Conservation (phyloP, 2,113 vertebrate genomes). For the Laticauda laticaudata region DNA sequence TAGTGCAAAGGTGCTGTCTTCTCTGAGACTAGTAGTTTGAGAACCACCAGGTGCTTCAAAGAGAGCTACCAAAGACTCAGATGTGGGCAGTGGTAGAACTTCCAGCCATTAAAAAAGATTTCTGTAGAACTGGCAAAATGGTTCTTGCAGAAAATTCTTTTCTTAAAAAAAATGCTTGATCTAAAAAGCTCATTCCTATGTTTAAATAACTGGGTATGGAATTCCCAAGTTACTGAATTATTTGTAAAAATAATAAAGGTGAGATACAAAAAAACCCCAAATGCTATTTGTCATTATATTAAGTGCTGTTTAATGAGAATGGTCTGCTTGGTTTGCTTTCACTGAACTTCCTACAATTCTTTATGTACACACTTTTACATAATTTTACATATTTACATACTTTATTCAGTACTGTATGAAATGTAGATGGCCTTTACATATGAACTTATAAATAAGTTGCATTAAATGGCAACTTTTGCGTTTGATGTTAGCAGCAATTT, state of each 20-base stretch:
- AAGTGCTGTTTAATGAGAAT: neutral
- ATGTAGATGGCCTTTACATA: neutral
- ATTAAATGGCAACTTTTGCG: neutral
- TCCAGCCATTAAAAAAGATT: constrained; percentile 6
- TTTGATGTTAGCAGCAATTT: neutral
- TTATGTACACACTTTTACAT: too few species aligned
- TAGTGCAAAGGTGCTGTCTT: neutral
- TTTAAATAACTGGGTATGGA: neutral
- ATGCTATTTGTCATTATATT: neutral
- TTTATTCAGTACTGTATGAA: neutral
- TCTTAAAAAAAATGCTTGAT: neutral
- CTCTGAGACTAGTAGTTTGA: neutral
- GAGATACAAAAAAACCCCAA: neutral
- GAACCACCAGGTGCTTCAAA: constrained; percentile 8
- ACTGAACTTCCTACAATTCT: neutral
- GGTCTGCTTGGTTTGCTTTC: neutral
- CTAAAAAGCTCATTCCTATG: neutral
- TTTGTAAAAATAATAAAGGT: neutral
- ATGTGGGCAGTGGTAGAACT: neutral
- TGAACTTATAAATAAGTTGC: neutral
- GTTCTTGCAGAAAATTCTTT: constrained; percentile 4
- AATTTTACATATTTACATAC: too few species aligned
- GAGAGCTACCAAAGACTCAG: neutral
- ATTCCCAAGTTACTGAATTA: neutral
- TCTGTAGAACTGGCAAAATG: neutral